These are phyloP conservation scores for Poeciliopsis occidentalis DNA, from an alignment of 2,113 vertebrate genomes.

Conservation along the genomic window DNA sequence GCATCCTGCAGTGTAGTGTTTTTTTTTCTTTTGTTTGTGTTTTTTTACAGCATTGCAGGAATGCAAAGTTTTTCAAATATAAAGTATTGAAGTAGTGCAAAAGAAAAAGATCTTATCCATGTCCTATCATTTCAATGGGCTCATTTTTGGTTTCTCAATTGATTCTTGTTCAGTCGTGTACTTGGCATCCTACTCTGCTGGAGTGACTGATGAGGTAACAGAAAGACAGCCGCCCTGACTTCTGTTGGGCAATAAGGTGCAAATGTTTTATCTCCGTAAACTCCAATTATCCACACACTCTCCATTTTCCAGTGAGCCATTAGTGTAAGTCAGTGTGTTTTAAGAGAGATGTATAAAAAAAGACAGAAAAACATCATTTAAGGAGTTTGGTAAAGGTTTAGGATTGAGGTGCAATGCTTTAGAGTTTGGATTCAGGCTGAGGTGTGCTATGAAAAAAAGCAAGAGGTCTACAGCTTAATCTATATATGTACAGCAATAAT, in stretches of 20 bases:
- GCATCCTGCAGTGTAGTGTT: slow-evolving; percentile 29
- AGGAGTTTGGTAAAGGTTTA: slow-evolving; percentile 30
- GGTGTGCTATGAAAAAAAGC: slow-evolving; percentile 52
- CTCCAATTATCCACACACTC: slow-evolving; percentile 49
- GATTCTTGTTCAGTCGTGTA: slow-evolving; percentile 47
- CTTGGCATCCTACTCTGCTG: slow-evolving; percentile 52
- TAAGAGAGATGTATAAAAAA: slow-evolving; percentile 10
- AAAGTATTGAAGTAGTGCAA: slow-evolving; percentile 23
- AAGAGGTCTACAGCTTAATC: slow-evolving; percentile 61
- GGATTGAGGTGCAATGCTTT: slow-evolving; percentile 60
- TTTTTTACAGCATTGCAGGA: slow-evolving; percentile 48
- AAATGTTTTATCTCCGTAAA: slow-evolving; percentile 70
- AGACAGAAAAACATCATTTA: slow-evolving; percentile 11
- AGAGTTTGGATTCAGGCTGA: slow-evolving; percentile 63
- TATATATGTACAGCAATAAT: slow-evolving; percentile 66
- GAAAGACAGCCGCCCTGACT: slow-evolving; percentile 61
- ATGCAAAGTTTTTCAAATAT: slow-evolving; percentile 17
- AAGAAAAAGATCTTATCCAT: slow-evolving; percentile 10
- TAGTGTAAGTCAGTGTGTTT: slow-evolving; percentile 37
- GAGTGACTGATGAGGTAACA: slow-evolving; percentile 65
- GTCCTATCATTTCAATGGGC: neutral
- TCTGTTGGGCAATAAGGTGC: slow-evolving; percentile 74
- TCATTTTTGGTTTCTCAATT: slow-evolving; percentile 45
- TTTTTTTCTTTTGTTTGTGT: neutral
- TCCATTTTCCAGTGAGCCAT: slow-evolving; percentile 50